Conservation (phyloP, 1,140 invertebrate species). For the Cydia fagiglandana region DNA sequence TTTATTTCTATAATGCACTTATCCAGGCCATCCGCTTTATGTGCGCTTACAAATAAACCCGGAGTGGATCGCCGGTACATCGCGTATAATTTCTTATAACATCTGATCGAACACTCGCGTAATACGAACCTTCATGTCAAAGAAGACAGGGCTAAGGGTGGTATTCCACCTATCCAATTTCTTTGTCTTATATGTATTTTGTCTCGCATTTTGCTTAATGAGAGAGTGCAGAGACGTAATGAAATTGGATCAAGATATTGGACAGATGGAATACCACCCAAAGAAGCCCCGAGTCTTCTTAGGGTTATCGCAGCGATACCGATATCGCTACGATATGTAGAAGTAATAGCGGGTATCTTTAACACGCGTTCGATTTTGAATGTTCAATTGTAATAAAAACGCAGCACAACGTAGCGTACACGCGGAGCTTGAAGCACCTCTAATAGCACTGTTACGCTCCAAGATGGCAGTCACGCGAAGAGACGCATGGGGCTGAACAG, state of each 20-base stretch:
- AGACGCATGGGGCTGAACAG: conserved; percentile 79
- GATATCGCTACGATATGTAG: too few relatives aligned
- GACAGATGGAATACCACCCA: too few relatives aligned
- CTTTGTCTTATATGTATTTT: too few relatives aligned
- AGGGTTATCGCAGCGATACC: too few relatives aligned
- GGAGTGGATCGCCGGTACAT: background rate
- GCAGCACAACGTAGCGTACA: conserved; percentile 7
- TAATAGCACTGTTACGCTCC: conserved; percentile 62
- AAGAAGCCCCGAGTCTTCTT: too few relatives aligned
- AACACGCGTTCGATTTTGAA: background rate
- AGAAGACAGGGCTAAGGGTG: too few relatives aligned
- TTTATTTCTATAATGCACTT: background rate
- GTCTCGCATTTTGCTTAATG: too few relatives aligned
- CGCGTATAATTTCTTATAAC: background rate
- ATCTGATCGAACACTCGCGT: background rate
- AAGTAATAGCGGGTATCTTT: too few relatives aligned
- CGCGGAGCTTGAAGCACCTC: conserved; percentile 36
- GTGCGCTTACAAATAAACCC: background rate
- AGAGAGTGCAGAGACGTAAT: too few relatives aligned
- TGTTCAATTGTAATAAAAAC: too few relatives aligned
- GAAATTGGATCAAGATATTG: too few relatives aligned
- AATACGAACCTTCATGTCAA: background rate
- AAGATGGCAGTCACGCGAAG: conserved; percentile 80
- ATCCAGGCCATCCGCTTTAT: background rate
- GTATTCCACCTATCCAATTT: too few relatives aligned